Base-by-base conservation (phyloP, 2,888 invertebrate species). In the Hofmannophila pseudospretella region DNA sequence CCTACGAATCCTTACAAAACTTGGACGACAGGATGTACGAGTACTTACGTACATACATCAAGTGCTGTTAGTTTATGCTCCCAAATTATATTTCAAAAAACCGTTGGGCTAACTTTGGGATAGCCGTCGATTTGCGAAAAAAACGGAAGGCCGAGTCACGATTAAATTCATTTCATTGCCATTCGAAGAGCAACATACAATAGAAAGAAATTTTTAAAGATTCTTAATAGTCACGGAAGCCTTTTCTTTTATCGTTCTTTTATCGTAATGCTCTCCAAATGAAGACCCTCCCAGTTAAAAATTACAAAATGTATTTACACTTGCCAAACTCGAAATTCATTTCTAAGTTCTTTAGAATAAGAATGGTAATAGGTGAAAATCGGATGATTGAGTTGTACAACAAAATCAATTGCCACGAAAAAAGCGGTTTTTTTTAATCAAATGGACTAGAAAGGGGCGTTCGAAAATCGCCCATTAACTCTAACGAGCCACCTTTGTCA, bases 401-500 rank as follows among this genome's bases (percentile, higher is more conserved):
- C 64, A 65, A 67, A 81, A 80, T 78, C 80, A 78, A 84, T 80
- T 71, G 78, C 56, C 58, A 58, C 59, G 69, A 59, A 68, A 77
- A 68, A 66, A 65, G 5, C 16, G 16, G 16, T 16, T 5, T 77
- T 81, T 79, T 82, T 80, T 80, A 77, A 82, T 77, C 68, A 79
- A 82, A 82, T 78, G 68, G 65, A 70, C 65, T 68, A 78, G 73
- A 77, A 80, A 73, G 68, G 64, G 51, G 61, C 60, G 62, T 58
- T 68, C 64, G 66, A 66, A 69, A 71, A 69, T 72, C 73, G 72
- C 51, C 76, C 76, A 75, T 82, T 82, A 73, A 62, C 57, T 68
- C 71, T 80, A 82, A 79, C 72, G 81, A 80, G 72, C 53, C 56
- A 73, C 70, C 77, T 77, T 79, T 80, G 77, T 82, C 79, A 82